Base-by-base conservation (phyloP, 2,113 vertebrate genomes). In the Pogona vitticeps region DNA sequence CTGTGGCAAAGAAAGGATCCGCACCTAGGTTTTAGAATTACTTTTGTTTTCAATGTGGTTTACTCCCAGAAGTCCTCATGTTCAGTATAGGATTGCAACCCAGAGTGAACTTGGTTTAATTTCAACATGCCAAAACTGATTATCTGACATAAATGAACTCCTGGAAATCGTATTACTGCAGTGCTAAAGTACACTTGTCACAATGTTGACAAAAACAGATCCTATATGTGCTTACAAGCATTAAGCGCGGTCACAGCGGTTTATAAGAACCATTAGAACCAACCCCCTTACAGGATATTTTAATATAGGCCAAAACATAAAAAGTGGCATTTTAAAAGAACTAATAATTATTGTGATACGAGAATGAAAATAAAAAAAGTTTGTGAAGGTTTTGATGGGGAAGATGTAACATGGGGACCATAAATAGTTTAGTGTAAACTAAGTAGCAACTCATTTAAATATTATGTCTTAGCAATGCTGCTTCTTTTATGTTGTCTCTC, bases 391-490 rank as follows among this genome's bases (percentile, higher is more conserved):
- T 65, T 72, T 58, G n/a, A 63, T 33, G 26, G 38, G 9, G 21
- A 7, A 21, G 36, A 80, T 58, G 38, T 59, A 76, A 72, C 46
- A 40, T 38, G 8, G 21, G 28, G 65, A 10, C 67, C 13, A 61
- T 80, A 86, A 86, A 65, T 63, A 63, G 59, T 26, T 80, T 15
- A 40, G 20, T 26, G 15, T 46, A 86, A 80, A 28, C 28, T 86
- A 80, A 72, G 7, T 72, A 80, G 17, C 31, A 61, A 63, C 70
- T 84, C 26, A 63, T 84, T 84, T 84, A 84, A 42, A 75, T 63
- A 72, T 72, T 72, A 75, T 75, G 40, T 65, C 58, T 73, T 36
- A 8, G 40, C 15, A 65, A 40, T 46, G 67, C 58, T 86, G 77
- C 38, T 86, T 33, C 21, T 63, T 86, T 75, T 81, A 75, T 86